phyloP scores from a whole-genome alignment of 2,888 invertebrate genomes.

The Aelia acuminata region DNA sequence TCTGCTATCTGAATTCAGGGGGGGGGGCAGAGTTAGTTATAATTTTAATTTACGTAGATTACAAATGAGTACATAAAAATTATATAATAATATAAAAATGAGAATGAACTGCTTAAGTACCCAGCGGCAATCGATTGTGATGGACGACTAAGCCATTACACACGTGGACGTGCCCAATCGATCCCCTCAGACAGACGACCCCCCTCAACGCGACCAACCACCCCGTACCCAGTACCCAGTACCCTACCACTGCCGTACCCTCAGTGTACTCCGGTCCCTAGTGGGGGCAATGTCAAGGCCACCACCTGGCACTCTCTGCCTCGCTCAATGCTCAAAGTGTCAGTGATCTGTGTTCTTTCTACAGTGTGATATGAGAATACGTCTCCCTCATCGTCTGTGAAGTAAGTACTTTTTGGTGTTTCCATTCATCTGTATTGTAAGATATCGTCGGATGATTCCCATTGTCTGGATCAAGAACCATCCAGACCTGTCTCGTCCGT shows the following conservation, averaged over 20 bases:
- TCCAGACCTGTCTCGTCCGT: neutral
- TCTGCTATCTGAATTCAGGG: too few species aligned
- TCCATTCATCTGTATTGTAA: neutral
- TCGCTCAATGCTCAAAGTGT: neutral
- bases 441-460: neutral
- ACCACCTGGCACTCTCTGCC: neutral
- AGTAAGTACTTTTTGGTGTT: neutral
- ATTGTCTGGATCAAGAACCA: neutral
- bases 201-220: neutral
- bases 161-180: neutral
- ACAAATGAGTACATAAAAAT: too few species aligned
- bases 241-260: neutral
- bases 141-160: too few species aligned
- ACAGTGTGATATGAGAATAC: neutral
- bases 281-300: conserved; percentile 51
- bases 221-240: too few species aligned
- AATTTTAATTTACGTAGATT: too few species aligned
- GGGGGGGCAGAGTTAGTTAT: too few species aligned
- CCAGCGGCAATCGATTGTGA: neutral
- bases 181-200: neutral
- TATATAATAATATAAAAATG: too few species aligned
- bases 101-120: neutral
- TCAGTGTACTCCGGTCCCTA: conserved; percentile 8
- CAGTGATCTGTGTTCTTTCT: neutral
- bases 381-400: neutral